Evolutionary conservation across 1,140 invertebrate species (phyloP), one percentile per base, ranked within the genome.

Genomic region (Whitmania pigra): DNA sequence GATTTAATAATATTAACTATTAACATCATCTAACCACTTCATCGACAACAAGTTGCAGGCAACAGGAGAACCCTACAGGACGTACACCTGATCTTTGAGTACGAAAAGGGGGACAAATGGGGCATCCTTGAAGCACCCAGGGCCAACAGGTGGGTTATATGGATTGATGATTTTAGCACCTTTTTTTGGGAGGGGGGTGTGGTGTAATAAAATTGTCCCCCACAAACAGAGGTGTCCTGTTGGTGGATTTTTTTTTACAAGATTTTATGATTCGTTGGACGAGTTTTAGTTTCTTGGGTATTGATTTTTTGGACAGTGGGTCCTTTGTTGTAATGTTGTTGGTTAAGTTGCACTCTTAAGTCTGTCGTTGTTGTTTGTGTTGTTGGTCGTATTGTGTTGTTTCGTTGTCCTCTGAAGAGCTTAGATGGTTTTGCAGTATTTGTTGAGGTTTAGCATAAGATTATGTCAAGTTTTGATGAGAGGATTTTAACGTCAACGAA

Each of bases 111-210:
- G 1, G 57, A 63, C 11, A 63, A 31, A 63, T 31, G 11, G 11
- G 57, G 22, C 0, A 1, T 18, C 11, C 57, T 63, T 1, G 22
- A 22, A 63, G 29, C 57, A 25, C 57, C 57, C 9, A 63, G 57
- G 29, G 57, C 57, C 29, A 63, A 63, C 57, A 63, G 57, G 57
- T 63, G 2, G 43, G 43, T 49, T n/a, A n/a, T n/a, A n/a, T n/a
- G n/a, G n/a, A n/a, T n/a, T n/a, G n/a, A n/a, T n/a, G n/a, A 49
- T 11, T 49, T 57, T 57, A 2, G 54, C 25, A 57, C 22, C 9
- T 13, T 22, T 63, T 63, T 63, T n/a, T n/a, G n/a, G n/a, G n/a
- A n/a, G n/a, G 20, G 18, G 22, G 57, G 57, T n/a, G n/a, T n/a
- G n/a, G n/a, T n/a, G n/a, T n/a, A 18, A 63, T 63, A 20, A 63